phyloP scores from a whole-genome alignment of 2,113 vertebrate genomes.

The Eulemur macaco region DNA sequence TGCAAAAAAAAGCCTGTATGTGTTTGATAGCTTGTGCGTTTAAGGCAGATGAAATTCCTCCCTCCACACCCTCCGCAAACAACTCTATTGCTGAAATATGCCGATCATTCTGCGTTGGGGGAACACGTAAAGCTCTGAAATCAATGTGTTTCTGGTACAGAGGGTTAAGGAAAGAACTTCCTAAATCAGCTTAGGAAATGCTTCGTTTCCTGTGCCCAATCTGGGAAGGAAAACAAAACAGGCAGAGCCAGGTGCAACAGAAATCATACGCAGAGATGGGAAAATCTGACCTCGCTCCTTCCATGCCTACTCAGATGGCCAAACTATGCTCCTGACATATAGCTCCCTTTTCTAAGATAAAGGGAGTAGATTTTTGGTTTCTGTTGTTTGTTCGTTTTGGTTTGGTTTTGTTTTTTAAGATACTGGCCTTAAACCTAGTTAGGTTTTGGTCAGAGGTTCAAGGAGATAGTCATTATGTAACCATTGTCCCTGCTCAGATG shows the following conservation, averaged over 20 bases:
- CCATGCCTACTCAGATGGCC: not conserved
- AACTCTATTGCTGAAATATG: not conserved
- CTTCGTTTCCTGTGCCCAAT: constrained; percentile 59
- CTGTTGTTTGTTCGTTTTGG: not conserved
- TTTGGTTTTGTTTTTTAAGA: not conserved
- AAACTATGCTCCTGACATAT: not conserved
- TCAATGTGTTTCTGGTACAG: constrained; percentile 26
- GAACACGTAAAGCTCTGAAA: constrained; percentile 25
- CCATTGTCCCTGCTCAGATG: not conserved
- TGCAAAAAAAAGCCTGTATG: not conserved
- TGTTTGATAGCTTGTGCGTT: constrained; percentile 46
- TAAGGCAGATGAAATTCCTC: not conserved
- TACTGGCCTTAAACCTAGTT: not conserved
- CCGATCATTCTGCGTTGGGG: constrained; percentile 6
- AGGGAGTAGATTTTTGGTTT: not conserved
- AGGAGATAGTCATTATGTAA: not conserved
- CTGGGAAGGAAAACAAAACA: constrained; percentile 45
- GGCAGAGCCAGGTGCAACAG: constrained; percentile 17
- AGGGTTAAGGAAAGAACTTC: not conserved
- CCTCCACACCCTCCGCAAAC: not conserved
- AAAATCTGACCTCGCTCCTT: not conserved
- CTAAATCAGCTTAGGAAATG: constrained; percentile 60
- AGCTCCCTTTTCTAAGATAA: constrained; percentile 14
- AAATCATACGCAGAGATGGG: not conserved
- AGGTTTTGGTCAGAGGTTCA: not conserved